These are phyloP conservation scores for Paedocypris sp. DNA, from an alignment of 2,113 vertebrate species.

Conservation along the genomic window DNA sequence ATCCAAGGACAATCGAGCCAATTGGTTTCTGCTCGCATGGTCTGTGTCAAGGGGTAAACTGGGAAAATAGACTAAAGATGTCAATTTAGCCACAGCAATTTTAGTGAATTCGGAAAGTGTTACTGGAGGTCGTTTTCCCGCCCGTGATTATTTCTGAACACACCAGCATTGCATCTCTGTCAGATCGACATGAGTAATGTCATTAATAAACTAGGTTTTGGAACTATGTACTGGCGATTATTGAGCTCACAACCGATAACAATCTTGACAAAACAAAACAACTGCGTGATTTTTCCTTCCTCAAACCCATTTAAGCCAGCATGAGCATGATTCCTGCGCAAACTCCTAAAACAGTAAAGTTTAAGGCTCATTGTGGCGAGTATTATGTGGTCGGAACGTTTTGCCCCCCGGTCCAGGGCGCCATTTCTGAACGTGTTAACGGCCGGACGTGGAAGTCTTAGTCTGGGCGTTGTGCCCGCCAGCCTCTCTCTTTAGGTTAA, in stretches of 20 bases:
- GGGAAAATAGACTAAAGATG: conserved; percentile 18
- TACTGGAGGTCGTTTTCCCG: too few relatives aligned
- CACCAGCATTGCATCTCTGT: conserved; percentile 9
- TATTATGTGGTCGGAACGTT: conserved; percentile 24
- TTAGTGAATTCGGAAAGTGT: conserved; percentile 7
- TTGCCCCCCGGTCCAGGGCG: conserved; percentile 6
- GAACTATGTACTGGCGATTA: too few relatives aligned
- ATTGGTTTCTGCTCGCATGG: conserved; percentile 12
- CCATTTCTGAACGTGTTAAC: conserved; percentile 30
- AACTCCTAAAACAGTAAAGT: conserved; percentile 12
- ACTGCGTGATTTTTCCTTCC: neutral
- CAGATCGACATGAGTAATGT: too few relatives aligned
- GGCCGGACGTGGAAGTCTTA: conserved; percentile 24
- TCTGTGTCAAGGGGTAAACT: conserved; percentile 13
- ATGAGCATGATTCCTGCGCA: neutral
- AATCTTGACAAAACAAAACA: conserved; percentile 18
- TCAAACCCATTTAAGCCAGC: conserved; percentile 13
- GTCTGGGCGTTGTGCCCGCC: conserved; percentile 13
- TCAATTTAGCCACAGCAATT: conserved; percentile 11
- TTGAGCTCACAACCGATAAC: neutral
- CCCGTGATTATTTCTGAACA: too few relatives aligned
- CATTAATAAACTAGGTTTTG: too few relatives aligned
- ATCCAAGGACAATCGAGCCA: conserved; percentile 14
- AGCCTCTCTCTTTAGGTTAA: conserved; percentile 19
- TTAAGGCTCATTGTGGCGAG: conserved; percentile 21